Evolutionary conservation across 2,888 invertebrate genomes (phyloP), one percentile per base, ranked within the genome.

Genomic region (Lapara coniferarum): DNA sequence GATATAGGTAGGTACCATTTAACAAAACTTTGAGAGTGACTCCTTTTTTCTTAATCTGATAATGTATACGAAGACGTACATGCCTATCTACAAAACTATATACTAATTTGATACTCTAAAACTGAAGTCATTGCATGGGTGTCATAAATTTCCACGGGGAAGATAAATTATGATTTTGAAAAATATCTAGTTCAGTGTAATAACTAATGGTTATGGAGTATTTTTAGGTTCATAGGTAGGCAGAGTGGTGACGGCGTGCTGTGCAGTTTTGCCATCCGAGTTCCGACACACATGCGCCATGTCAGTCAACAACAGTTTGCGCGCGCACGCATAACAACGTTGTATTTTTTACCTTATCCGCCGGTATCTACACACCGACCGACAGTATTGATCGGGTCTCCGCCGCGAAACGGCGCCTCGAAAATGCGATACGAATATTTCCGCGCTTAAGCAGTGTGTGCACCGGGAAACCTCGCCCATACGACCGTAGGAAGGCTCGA

Each of bases 371-470:
- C 81, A 78, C 76, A 78, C 78, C 78, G 77, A 78, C 77, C 80
- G 77, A 74, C 84, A 92, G 92, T 92, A 92, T 92, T 92, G 92
- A 92, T 92, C 92, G 92, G 85, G 89, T 87, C 84, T 85, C 81
- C 84, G 88, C 85, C 88, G 85, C 83, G 89, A 81, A 83, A 88
- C 82, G 86, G 88, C 83, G 90, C 84, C 80, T 85, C 78, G 79
- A 86, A 85, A 85, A 90, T 89, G 89, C 81, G 81, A 85, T 81
- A 84, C 84, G 82, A 84, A 78, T 80, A 79, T 81, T 81, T 83
- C 83, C 84, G 85, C 82, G 85, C 75, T 80, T 82, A 80, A 80
- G 74, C 78, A 80, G 81, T 89, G 82, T 82, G 59, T 81, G 76
- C 75, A 77, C 80, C 77, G 75, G 77, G 75, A 79, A 76, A 67